Conservation (phyloP, 2,888 invertebrate species). For the Pyrrhosoma nymphula region DNA sequence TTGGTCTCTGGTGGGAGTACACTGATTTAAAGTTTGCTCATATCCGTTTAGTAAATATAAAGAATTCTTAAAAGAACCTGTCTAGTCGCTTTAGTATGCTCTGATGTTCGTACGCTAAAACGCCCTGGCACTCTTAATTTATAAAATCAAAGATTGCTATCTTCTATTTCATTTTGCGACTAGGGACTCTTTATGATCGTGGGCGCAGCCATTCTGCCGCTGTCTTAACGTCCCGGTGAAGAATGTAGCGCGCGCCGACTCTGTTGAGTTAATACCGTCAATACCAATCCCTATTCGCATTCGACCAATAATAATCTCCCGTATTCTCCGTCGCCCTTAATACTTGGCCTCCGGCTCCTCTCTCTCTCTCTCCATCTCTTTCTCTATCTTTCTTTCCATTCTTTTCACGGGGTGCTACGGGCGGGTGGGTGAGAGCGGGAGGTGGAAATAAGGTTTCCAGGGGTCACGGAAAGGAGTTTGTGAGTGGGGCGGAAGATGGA, state of each 20-base stretch:
- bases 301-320: neutral
- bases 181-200: too few species aligned
- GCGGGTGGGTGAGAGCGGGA: neutral
- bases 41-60: too few species aligned
- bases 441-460: constrained; percentile 6
- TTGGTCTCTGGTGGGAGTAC: too few species aligned
- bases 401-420: neutral
- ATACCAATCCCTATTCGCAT: neutral
- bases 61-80: too few species aligned
- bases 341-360: neutral
- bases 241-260: neutral
- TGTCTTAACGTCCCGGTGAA: neutral
- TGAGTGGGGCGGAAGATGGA: neutral
- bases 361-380: neutral
- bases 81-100: too few species aligned
- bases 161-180: too few species aligned
- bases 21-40: too few species aligned
- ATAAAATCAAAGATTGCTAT: too few species aligned
- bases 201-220: too few species aligned
- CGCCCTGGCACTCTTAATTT: too few species aligned
- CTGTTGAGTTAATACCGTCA: neutral
- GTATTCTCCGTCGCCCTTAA: neutral
- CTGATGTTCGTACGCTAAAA: too few species aligned
- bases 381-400: neutral
- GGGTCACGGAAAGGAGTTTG: neutral